Percentiles rank a stretch among this genome's conserved stretches.
These are phyloP conservation scores for Drosophila novamexicana DNA, from an alignment of 1,140 invertebrate genomes.

Conservation along the genomic window DNA sequence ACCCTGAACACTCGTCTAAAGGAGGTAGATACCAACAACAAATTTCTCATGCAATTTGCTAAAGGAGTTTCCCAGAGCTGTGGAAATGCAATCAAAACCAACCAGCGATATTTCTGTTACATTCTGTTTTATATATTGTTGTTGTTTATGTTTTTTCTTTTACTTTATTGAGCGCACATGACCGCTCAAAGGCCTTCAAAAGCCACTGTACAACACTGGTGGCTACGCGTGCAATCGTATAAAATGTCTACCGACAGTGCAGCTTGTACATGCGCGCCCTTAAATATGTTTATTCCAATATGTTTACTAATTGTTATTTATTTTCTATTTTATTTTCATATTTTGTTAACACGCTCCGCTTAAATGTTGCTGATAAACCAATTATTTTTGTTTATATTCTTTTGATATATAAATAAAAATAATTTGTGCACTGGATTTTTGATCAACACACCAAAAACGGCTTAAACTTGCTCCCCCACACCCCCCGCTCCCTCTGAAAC, in stretches of 20 bases:
- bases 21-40: conserved; percentile 89
- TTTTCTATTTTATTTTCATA: conserved; percentile 74
- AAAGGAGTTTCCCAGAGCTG: conserved; percentile 68
- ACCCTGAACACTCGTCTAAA: conserved; percentile 99
- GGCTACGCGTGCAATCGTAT: conserved; percentile 40
- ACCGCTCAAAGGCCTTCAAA: conserved; percentile 28
- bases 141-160: conserved; percentile 67
- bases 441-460: conserved; percentile 50
- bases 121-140: conserved; percentile 47
- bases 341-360: conserved; percentile 47
- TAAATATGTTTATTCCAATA: conserved; percentile 27
- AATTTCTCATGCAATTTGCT: conserved; percentile 32
- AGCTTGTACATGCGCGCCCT: conserved; percentile 15
- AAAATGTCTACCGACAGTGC: conserved; percentile 83
- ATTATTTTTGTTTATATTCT: conserved; percentile 23
- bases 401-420: conserved; percentile 21
- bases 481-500: conserved; percentile 5
- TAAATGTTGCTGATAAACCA: conserved; percentile 53
- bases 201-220: conserved; percentile 16
- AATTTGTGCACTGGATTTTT: conserved; percentile 61
- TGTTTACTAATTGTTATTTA: conserved; percentile 56
- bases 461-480: conserved; percentile 7
- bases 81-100: conserved; percentile 57
- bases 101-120: conserved; percentile 51
- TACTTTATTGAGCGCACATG: conserved; percentile 30